Conservation (phyloP, 2,888 invertebrate genomes). For the Sympetrum striolatum region DNA sequence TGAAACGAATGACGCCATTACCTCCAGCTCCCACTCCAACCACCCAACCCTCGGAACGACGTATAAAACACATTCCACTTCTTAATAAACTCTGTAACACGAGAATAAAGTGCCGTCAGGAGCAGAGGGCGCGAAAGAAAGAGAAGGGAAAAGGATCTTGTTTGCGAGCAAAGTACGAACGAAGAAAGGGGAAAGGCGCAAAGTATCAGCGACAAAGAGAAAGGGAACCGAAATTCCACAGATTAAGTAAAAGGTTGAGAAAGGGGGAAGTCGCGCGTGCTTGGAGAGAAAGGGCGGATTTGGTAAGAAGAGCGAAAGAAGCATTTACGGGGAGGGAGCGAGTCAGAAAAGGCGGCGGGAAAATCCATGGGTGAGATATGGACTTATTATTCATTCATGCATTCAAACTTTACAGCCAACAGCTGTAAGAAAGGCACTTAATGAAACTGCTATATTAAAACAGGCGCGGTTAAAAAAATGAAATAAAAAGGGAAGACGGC, state of each 20-base stretch:
- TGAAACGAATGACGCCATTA: constrained; percentile 15
- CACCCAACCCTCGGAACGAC: background rate
- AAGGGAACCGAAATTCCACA: background rate
- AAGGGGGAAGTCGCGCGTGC: background rate
- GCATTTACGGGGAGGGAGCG: background rate
- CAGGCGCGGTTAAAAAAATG: constrained; percentile 18
- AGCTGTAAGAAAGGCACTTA: constrained; percentile 48
- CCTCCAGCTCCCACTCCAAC: background rate
- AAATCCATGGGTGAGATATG: constrained; percentile 35
- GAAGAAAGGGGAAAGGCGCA: background rate
- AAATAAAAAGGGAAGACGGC: background rate
- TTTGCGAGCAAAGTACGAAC: background rate
- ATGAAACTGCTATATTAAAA: constrained; percentile 48
- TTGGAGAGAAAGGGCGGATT: background rate
- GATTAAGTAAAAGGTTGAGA: background rate
- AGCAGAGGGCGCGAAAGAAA: constrained; percentile 35
- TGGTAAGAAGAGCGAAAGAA: background rate
- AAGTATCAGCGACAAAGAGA: background rate
- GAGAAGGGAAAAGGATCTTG: background rate
- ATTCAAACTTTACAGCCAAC: constrained; percentile 47
- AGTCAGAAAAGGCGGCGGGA: background rate
- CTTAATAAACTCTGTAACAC: constrained; percentile 44
- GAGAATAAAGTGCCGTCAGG: constrained; percentile 45
- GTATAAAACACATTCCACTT: constrained; percentile 48
- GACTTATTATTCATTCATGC: constrained; percentile 49